These are phyloP conservation scores for Cheiracanthium punctorium DNA, from an alignment of 2,888 invertebrate species.

Conservation along the genomic window DNA sequence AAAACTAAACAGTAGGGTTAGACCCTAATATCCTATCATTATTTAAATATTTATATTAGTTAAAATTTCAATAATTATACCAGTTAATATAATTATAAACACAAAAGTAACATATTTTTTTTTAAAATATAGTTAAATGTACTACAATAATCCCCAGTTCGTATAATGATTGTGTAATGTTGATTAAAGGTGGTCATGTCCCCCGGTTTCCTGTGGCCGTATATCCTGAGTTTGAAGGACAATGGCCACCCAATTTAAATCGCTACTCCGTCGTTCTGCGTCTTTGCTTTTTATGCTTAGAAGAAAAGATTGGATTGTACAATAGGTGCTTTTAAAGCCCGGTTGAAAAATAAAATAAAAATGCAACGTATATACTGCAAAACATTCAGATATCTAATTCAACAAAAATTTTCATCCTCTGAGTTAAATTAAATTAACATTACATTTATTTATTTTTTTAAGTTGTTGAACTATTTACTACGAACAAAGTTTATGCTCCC, in stretches of 20 bases:
- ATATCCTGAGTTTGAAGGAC: background rate
- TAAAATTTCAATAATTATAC: too few species aligned
- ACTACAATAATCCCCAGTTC: too few species aligned
- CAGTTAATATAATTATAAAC: too few species aligned
- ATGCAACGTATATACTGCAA: background rate
- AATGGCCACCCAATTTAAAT: background rate
- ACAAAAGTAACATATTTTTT: too few species aligned
- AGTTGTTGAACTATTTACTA: too few species aligned
- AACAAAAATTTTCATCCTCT: background rate
- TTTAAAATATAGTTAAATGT: too few species aligned
- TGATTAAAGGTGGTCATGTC: constrained; percentile 2
- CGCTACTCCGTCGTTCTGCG: background rate
- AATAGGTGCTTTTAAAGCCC: background rate
- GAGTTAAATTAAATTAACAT: background rate
- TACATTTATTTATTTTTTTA: too few species aligned
- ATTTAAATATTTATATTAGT: too few species aligned
- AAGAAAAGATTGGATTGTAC: background rate
- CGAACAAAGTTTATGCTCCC: too few species aligned
- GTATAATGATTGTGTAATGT: too few species aligned
- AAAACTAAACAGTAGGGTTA: too few species aligned
- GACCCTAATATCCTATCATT: too few species aligned
- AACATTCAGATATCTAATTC: background rate
- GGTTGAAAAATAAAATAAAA: background rate
- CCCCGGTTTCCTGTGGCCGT: background rate
- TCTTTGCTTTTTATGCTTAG: background rate